phyloP scores from a whole-genome alignment of 2,888 invertebrate genomes.

The Cordilura impudica region DNA sequence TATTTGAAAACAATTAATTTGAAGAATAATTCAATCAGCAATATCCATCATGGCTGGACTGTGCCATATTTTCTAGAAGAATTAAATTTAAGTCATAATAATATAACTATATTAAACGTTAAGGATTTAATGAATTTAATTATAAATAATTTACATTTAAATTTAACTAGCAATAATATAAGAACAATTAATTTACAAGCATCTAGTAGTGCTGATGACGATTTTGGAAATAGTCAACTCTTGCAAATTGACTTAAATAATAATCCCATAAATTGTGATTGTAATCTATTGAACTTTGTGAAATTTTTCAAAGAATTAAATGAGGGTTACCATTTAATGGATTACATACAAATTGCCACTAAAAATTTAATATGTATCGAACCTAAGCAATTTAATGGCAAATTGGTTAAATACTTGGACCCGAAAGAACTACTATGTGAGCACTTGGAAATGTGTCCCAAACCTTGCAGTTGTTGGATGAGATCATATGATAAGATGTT shows the following conservation, averaged over 20 bases:
- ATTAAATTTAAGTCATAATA: constrained; percentile 84
- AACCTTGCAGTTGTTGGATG: constrained; percentile 79
- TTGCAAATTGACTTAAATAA: constrained; percentile 78
- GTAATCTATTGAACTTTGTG: constrained; percentile 79
- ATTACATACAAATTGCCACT: constrained; percentile 75
- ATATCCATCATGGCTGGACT: constrained; percentile 83
- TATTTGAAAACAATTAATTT: constrained; percentile 81
- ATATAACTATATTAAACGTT: constrained; percentile 78
- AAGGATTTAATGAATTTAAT: constrained; percentile 74
- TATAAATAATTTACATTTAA: constrained; percentile 74
- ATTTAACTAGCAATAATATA: constrained; percentile 81
- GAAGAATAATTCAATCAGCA: constrained; percentile 81
- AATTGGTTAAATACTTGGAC: constrained; percentile 70
- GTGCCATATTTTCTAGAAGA: constrained; percentile 80
- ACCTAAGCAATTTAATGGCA: constrained; percentile 64
- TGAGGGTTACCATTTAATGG: constrained; percentile 74
- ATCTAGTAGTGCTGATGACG: constrained; percentile 66
- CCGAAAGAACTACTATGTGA: constrained; percentile 79
- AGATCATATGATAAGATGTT: constrained; percentile 78
- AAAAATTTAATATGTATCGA: constrained; percentile 78
- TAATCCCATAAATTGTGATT: constrained; percentile 83
- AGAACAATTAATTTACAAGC: constrained; percentile 75
- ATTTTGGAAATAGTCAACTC: constrained; percentile 58
- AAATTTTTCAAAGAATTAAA: constrained; percentile 78
- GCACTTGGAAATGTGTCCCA: constrained; percentile 77